A percentile compares a stretch with the other conserved stretches of the same genome.
Evolutionary conservation across 1,140 invertebrate species (phyloP).

Genomic region (Samia ricini): DNA sequence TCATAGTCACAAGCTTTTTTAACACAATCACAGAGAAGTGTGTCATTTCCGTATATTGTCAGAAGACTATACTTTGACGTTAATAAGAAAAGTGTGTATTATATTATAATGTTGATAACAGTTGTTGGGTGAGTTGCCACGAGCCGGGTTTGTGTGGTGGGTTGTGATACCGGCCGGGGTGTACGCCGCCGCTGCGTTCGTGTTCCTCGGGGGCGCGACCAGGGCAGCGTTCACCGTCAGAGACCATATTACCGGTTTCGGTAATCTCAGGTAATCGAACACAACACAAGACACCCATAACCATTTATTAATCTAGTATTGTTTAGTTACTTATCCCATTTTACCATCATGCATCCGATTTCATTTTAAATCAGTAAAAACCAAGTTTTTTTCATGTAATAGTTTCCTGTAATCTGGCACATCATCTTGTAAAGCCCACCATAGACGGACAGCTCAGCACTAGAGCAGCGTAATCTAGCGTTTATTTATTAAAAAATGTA

Average conservation of each 20-base stretch:
- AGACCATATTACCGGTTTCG: conserved; percentile 93
- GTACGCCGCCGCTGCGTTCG: conserved; percentile 87
- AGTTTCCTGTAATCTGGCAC: background rate
- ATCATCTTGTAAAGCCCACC: too few relatives aligned
- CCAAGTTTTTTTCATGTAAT: background rate
- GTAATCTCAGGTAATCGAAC: conserved; percentile 85
- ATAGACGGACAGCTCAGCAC: too few relatives aligned
- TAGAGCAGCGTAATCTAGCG: too few relatives aligned
- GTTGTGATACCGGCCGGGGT: conserved; percentile 91
- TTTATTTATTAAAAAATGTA: too few relatives aligned
- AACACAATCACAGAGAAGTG: too few relatives aligned
- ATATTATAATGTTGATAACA: conserved; percentile 70
- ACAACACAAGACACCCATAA: background rate
- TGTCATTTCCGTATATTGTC: too few relatives aligned
- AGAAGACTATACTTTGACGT: too few relatives aligned
- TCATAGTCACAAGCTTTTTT: too few relatives aligned
- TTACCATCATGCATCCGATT: too few relatives aligned
- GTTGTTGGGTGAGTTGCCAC: conserved; percentile 96
- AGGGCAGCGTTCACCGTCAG: conserved; percentile 94
- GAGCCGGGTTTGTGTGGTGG: conserved; percentile 95
- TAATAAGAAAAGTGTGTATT: too few relatives aligned
- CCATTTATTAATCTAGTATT: background rate
- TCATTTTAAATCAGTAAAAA: too few relatives aligned
- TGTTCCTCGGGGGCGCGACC: conserved; percentile 90
- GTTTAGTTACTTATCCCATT: too few relatives aligned